phyloP scores from a whole-genome alignment of 2,888 invertebrate species.

The Cylloceria caligata region DNA sequence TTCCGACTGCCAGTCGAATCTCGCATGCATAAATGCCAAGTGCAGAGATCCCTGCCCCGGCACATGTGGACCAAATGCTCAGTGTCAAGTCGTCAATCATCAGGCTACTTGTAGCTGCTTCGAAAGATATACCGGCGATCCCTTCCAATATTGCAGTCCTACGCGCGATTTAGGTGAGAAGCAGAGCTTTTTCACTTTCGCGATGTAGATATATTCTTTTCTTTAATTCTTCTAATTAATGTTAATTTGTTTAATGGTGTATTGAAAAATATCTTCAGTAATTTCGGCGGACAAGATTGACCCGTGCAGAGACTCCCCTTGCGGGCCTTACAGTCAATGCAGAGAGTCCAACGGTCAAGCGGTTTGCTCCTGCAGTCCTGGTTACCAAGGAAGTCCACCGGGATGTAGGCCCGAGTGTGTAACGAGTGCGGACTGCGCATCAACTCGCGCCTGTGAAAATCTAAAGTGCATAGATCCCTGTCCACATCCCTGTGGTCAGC shows the following conservation, averaged over 20 bases:
- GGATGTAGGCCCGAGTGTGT: conserved; percentile 89
- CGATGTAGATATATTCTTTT: neutral
- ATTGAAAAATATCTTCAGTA: conserved; percentile 66
- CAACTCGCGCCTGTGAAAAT: conserved; percentile 86
- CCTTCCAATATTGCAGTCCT: conserved; percentile 86
- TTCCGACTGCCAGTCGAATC: conserved; percentile 85
- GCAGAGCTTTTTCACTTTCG: neutral
- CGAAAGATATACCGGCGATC: conserved; percentile 84
- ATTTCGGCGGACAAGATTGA: conserved; percentile 66
- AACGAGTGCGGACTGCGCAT: conserved; percentile 86
- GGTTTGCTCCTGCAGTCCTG: conserved; percentile 91
- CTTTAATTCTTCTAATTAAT: neutral
- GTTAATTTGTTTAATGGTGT: neutral
- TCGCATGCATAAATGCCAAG: conserved; percentile 89
- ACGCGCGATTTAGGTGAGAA: conserved; percentile 47
- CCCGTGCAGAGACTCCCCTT: conserved; percentile 84
- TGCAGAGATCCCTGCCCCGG: conserved; percentile 94
- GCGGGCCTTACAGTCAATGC: conserved; percentile 88
- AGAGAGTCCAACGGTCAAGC: conserved; percentile 84
- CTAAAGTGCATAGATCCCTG: conserved; percentile 71
- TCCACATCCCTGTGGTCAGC: conserved; percentile 2
- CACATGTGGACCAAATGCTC: conserved; percentile 89
- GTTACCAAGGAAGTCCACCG: conserved; percentile 90
- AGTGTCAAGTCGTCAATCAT: conserved; percentile 85
- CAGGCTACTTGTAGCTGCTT: conserved; percentile 84